Evolutionary conservation across 2,888 invertebrate species (phyloP).

Genomic region (Brachyptera putata): DNA sequence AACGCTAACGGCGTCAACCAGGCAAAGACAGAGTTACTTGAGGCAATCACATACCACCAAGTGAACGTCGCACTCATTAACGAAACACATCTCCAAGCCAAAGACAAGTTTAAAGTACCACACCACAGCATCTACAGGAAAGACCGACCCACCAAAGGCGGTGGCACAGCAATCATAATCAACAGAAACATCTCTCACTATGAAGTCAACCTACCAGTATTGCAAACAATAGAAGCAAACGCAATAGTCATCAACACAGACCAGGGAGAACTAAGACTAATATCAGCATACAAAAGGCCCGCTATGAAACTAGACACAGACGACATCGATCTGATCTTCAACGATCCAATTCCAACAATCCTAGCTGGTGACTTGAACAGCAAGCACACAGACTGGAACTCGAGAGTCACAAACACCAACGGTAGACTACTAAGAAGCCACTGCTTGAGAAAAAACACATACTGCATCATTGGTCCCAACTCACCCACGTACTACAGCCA

Average conservation of each 20-base stretch:
- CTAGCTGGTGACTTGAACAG: not conserved
- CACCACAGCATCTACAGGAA: no score
- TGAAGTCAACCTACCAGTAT: not conserved
- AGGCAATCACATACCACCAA: no score
- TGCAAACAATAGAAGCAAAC: not conserved
- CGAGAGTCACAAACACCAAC: not conserved
- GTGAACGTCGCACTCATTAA: no score
- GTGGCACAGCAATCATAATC: no score
- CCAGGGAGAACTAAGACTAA: not conserved
- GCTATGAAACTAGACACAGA: no score
- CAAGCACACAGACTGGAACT: conserved; percentile 4
- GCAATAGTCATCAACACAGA: not conserved
- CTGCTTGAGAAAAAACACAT: not conserved
- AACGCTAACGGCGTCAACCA: no score
- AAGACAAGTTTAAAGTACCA: no score
- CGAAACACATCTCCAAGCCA: no score
- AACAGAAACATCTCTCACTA: no score
- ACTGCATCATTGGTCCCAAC: not conserved
- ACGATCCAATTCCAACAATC: not conserved
- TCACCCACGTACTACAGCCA: not conserved
- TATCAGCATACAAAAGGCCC: conserved; percentile 1
- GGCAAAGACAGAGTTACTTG: no score
- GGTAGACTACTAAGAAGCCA: not conserved
- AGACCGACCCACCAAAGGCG: no score
- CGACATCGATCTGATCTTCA: not conserved